Base-by-base conservation (phyloP, 2,888 invertebrate species). In the Ligdia adustata region DNA sequence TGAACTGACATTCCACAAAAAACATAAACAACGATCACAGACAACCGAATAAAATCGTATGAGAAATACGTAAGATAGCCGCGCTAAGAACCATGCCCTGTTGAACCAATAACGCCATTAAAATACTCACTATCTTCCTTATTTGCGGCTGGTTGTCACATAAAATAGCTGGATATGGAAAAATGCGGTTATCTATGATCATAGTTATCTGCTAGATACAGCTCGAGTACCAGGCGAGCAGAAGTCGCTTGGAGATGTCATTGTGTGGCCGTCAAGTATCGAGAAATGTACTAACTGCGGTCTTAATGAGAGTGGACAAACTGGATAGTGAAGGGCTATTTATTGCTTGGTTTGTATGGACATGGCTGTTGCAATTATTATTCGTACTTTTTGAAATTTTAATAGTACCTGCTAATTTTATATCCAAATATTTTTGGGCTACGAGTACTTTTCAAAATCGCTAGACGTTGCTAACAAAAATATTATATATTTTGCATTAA, bases 281-380 rank as follows among this genome's bases (percentile, higher is more conserved):
- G 81, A 77, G 85, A 85, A 86, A 87, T 77, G 76, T 72, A 73
- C 75, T 75, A 75, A 77, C 73, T 66, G 73, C 80, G 72, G 82
- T 86, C 85, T 84, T 88, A 90, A 89, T 88, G 88, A 89, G 87
- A 87, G 84, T 88, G 87, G 88, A 88, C 85, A 88, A 89, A 89
- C 89, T 82, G 86, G 89, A 81, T 76, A 70, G 63, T 63, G 66
- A 71, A 82, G 82, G 82, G 79, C 79, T n/a, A n/a, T n/a, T 69
- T 52, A 44, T 15, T 55, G 63, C 55, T 58, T 51, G 71, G 52
- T 51, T 71, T 49, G 34, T 60, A 33, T 70, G 77, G 88, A 87
- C 63, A 66, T 44, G 66, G 16, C 44, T 28, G 9, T 18, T n/a
- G n/a, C n/a, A n/a, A n/a, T n/a, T n/a, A n/a, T n/a, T n/a, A n/a